Base-by-base conservation (phyloP, 2,113 vertebrate species). In the Phainopepla nitens region DNA sequence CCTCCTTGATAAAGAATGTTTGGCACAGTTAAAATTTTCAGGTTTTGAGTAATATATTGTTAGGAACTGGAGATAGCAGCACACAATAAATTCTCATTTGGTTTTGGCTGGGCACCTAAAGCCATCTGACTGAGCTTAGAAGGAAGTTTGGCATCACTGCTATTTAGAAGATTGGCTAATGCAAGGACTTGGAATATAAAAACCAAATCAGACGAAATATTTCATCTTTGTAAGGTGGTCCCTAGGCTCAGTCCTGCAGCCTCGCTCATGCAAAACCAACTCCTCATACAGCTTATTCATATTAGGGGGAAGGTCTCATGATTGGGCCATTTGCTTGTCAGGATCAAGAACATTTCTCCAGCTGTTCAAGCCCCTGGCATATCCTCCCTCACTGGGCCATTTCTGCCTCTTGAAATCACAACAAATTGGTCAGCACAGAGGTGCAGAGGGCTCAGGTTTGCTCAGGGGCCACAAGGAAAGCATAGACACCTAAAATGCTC, bases 1-100 rank as follows among this genome's bases (percentile, higher is more conserved):
- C 92, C 89, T 97, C 93, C 97, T 96, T 96, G 92, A 95, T 91
- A 94, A 97, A 94, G 89, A 98, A 98, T 97, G 88, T 91, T 97
- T 98, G 97, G 97, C 97, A 96, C 86, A 87, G 94, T 62, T 70
- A 86, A 93, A 90, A 79, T 95, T 89, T 95, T 78, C 89, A 91
- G 75, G 35, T 91, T 96, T 96, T 94, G 88, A 96, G 78, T 95
- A 93, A 96, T 92, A 56, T 81, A 92, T 94, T 93, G 35, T 92
- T 85, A 97, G 85, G 66, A 86, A 64, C 92, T 95, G 85, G 88
- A 97, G 97, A 96, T 88, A 97, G 71, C 49, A 76, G 88, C 95
- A 87, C 58, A 50, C 47, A 86, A 83, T 97, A 94, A 92, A 57
- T 91, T 56, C 61, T 61, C 45, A 70, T 61, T 39, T 65, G 8